Evolutionary conservation across 2,888 invertebrate genomes (phyloP), one percentile per base, ranked within the genome.

Genomic region (Clusia tigrina): DNA sequence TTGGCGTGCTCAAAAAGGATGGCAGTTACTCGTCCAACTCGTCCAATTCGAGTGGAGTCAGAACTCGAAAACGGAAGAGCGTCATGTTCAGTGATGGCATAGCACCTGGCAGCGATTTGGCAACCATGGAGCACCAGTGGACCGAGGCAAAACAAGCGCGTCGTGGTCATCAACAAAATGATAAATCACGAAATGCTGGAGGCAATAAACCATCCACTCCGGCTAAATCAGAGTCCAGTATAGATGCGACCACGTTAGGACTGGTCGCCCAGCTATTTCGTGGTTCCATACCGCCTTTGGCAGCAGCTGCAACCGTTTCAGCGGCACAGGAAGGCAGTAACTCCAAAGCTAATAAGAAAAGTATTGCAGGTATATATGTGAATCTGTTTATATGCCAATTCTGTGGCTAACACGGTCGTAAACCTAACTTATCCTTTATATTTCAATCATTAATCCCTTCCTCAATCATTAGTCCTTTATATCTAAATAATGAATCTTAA

Each of bases 1-100:
- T 91, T n/a, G 91, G 93, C 2, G 93, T 93, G 26, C 85, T 94
- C 2, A 93, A 93, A 78, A 81, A 83, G 60, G 78, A 79, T 76
- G 86, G 86, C 60, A 85, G 84, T 58, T 68, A 71, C 60, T 78
- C 66, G 74, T 82, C 71, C 1, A 78, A 77, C 51, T 81, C 81
- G 0, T 79, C 81, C 25, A 77, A 75, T 32, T 76, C 77, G 2
- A 78, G 77, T 59, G 73, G 74, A 26, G 85, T 86, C 60, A 79
- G 78, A 71, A 74, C 74, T 0, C 85, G 86, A 57, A 89, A 87
- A 74, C 89, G 87, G 71, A 92, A 89, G 85, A 91, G 88, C 71
- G 94, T 94, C 54, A 93, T 94, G 88, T 94, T 94, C 80, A 93
- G 93, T 74, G 94, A 95, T 83, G 94, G 94, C 68, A 93, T 95